Conservation (phyloP, 1,140 invertebrate genomes). For the Ephestia elutella region DNA sequence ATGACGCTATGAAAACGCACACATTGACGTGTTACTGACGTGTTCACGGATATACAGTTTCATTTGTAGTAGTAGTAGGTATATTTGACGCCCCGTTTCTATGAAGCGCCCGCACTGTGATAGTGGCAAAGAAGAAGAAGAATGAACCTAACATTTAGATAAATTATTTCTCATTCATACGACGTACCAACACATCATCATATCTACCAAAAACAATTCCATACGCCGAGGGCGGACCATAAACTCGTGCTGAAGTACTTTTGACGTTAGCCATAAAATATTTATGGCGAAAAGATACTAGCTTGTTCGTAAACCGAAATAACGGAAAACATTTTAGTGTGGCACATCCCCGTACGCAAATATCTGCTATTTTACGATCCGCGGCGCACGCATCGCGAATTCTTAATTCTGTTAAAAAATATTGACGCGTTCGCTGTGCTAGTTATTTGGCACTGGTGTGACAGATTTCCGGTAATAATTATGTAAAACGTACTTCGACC, state of each 20-base stretch:
- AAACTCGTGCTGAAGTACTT: constrained; percentile 12
- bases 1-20: too few species aligned
- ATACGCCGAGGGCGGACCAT: neutral
- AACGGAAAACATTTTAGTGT: constrained; percentile 35
- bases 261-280: constrained; percentile 32
- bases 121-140: too few species aligned
- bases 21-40: too few species aligned
- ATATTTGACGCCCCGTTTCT: too few species aligned
- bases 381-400: constrained; percentile 19
- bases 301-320: constrained; percentile 27
- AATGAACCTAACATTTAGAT: too few species aligned
- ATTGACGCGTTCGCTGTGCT: constrained; percentile 1
- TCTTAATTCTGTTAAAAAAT: constrained; percentile 18
- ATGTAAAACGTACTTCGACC: too few species aligned
- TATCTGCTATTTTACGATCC: constrained; percentile 35
- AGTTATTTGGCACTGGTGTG: neutral
- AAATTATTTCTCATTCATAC: too few species aligned
- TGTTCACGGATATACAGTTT: too few species aligned
- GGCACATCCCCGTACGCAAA: constrained; percentile 32
- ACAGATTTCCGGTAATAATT: too few species aligned
- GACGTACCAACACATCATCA: neutral
- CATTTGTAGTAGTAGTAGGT: too few species aligned
- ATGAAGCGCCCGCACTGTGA: too few species aligned
- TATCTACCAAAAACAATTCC: constrained; percentile 6
- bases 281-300: constrained; percentile 34